Evolutionary conservation across 2,113 vertebrate species (phyloP), one percentile per base, ranked within the genome.

Genomic region (Maccullochella peelii): DNA sequence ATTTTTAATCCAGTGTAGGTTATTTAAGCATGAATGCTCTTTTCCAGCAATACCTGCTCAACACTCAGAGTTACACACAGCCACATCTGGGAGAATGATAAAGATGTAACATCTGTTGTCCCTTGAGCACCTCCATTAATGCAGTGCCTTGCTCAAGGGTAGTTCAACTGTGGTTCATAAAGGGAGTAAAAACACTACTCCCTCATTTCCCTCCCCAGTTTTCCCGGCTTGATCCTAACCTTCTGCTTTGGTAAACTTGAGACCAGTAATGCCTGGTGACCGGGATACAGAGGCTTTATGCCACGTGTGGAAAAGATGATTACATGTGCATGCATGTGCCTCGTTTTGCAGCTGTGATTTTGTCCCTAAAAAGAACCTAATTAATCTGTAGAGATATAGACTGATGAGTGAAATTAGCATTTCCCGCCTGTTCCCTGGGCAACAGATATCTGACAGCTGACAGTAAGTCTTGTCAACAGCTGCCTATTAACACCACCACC

Each of bases 391-490:
- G 23, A 42, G 15, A 73, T 33, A 27, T 0, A 54, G 61, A 62
- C 30, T 47, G 63, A 77, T 66, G 65, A 82, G 44, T 75, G 78
- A 84, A 62, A 78, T 7, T 21, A 61, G 23, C 12, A 38, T 83
- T 69, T 74, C 42, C 52, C 2, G 42, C 42, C n/a, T 57, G 66
- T 75, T 78, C 23, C 42, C 68, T 21, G 44, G 38, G 54, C 57
- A 68, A 79, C 66, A 65, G 50, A 87, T 71, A 59, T 50, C 79
- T 87, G 66, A 77, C 69, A 77, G 65, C 66, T 79, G 80, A 82
- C 82, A 68, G 25, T 54, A 72, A 57, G 38, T 82, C 49, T 73
- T 10, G 66, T 87, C 79, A 50, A 33, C 83, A 86, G 55, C 86
- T 82, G 49, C 83, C 30, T 73, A 42, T 84, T 77, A 27, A 73